phyloP scores from a whole-genome alignment of 1,140 invertebrate species.

The Nebria ingens region DNA sequence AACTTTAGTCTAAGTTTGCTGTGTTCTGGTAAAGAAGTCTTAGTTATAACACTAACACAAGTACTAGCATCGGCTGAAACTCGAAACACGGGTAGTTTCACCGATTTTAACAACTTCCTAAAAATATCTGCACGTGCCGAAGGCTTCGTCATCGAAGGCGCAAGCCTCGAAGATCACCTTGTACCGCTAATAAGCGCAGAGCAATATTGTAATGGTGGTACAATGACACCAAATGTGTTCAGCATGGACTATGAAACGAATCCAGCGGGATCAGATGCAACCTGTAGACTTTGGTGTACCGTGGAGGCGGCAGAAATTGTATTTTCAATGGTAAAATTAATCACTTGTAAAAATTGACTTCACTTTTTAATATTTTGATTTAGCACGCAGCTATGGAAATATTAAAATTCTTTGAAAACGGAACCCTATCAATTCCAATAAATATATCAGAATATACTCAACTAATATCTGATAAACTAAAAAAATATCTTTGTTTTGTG shows the following conservation, averaged over 20 bases:
- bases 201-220: conserved; percentile 43
- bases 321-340: conserved; percentile 71
- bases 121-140: conserved; percentile 59
- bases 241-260: conserved; percentile 67
- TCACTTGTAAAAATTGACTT: conserved; percentile 12
- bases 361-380: conserved; percentile 15
- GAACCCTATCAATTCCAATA: conserved; percentile 25
- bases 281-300: conserved; percentile 55
- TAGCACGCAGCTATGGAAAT: conserved; percentile 67
- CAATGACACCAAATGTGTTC: conserved; percentile 55
- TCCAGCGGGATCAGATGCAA: conserved; percentile 53
- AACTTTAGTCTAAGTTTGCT: conserved; percentile 61
- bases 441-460: conserved; percentile 22
- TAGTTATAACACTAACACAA: conserved; percentile 63
- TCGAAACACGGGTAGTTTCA: conserved; percentile 46
- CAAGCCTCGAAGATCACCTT: conserved; percentile 61
- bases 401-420: conserved; percentile 59
- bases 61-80: conserved; percentile 57
- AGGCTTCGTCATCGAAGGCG: conserved; percentile 67
- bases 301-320: conserved; percentile 67
- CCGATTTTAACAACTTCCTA: conserved; percentile 1
- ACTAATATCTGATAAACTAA: conserved; percentile 18
- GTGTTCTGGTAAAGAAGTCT: conserved; percentile 58
- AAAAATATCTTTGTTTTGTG: conserved; percentile 28
- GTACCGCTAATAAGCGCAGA: conserved; percentile 46